These are phyloP conservation scores for Beaufortia kweichowensis DNA, from an alignment of 2,113 vertebrate genomes.

Conservation along the genomic window DNA sequence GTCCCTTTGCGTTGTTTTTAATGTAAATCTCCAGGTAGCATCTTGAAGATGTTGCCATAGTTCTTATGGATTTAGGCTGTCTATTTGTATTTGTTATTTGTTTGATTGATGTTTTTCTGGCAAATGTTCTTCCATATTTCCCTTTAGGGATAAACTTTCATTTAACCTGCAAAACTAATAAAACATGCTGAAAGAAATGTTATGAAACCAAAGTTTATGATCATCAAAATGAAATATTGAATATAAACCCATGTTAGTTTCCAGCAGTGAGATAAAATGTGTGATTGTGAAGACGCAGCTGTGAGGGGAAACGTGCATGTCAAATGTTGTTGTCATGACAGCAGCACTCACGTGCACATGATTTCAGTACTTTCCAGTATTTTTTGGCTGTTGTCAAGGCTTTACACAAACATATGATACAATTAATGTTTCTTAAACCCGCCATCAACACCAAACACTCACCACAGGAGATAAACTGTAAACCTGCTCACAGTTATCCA, in stretches of 20 bases:
- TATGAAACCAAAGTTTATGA: background rate
- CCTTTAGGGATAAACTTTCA: too few species aligned
- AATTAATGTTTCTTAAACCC: background rate
- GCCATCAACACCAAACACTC: background rate
- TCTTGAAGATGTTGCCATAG: too few species aligned
- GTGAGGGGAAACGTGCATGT: background rate
- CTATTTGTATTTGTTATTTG: too few species aligned
- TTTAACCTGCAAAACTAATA: too few species aligned
- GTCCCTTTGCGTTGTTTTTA: too few species aligned
- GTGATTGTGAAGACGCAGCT: conserved; percentile 3
- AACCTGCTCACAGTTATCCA: too few species aligned
- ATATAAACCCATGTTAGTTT: background rate
- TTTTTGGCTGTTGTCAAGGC: conserved; percentile 19
- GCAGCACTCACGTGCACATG: background rate
- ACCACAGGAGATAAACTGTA: background rate
- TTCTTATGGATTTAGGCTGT: too few species aligned
- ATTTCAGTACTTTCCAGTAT: conserved; percentile 22
- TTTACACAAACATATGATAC: conserved; percentile 8
- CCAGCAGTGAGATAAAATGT: background rate
- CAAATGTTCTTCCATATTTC: too few species aligned
- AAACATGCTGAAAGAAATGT: background rate
- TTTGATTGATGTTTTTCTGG: too few species aligned
- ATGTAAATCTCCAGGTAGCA: too few species aligned
- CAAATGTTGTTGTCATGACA: conserved; percentile 13
- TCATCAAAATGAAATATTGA: background rate